Evolutionary conservation across 2,797 vertebrate genomes (phyloP).

Genomic region (Dallia pectoralis): DNA sequence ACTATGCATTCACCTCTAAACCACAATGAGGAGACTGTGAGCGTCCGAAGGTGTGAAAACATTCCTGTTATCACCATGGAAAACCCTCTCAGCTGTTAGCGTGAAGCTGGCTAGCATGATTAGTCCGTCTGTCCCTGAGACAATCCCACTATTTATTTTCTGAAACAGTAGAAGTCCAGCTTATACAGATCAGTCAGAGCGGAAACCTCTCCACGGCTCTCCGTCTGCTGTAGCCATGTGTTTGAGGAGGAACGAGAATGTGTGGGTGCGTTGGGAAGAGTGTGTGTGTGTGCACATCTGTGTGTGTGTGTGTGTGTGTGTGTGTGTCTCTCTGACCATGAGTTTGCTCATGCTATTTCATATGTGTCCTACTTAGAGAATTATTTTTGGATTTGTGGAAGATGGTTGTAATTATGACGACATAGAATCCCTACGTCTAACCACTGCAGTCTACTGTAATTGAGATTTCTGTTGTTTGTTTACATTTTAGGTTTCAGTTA

Average conservation of each 20-base stretch:
- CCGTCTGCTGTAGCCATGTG: constrained; percentile 55
- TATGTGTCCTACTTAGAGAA: constrained; percentile 40
- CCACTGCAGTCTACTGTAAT: too few species aligned
- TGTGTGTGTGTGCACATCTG: too few species aligned
- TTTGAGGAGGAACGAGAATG: not conserved
- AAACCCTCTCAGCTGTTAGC: constrained; percentile 73
- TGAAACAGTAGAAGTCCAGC: constrained; percentile 69
- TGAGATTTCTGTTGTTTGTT: too few species aligned
- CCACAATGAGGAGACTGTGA: constrained; percentile 5
- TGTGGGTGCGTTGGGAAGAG: too few species aligned
- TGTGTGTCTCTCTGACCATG: not conserved
- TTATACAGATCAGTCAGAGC: constrained; percentile 66
- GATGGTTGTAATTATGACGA: constrained; percentile 56
- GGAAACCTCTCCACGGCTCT: constrained; percentile 52
- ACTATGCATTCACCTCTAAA: not conserved
- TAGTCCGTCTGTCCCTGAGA: constrained; percentile 69
- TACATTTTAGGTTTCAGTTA: too few species aligned
- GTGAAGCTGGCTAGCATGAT: constrained; percentile 67
- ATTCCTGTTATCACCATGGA: constrained; percentile 72
- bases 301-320: not conserved
- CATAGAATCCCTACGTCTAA: constrained; percentile 42
- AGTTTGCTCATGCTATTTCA: not conserved
- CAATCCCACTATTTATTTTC: constrained; percentile 74
- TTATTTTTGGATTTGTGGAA: constrained; percentile 43
- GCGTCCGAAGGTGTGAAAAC: constrained; percentile 63